phyloP scores from a whole-genome alignment of 2,113 vertebrate species.

The Ginglymostoma cirratum region DNA sequence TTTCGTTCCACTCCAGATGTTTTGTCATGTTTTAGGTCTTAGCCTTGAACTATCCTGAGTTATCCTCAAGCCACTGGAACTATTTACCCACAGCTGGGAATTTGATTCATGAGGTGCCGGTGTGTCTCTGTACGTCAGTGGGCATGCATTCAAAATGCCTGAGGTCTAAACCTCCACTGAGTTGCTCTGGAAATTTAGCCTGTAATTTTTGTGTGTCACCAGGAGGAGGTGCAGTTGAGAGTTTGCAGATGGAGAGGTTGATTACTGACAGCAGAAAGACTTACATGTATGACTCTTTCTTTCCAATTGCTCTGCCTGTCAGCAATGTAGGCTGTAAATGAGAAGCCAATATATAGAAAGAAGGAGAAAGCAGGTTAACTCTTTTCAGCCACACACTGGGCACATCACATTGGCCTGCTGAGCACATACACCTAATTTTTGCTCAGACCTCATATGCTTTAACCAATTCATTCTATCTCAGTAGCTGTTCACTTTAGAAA shows the following conservation, averaged over 20 bases:
- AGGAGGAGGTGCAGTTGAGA: background rate
- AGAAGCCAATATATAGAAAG: background rate
- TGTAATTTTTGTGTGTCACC: background rate
- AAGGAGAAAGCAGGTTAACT: too few species aligned
- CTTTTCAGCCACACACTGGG: too few species aligned
- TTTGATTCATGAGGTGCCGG: background rate
- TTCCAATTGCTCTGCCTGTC: background rate
- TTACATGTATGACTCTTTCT: background rate
- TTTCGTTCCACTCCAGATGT: too few species aligned
- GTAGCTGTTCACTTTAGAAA: background rate
- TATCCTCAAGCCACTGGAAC: too few species aligned
- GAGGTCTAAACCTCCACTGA: background rate
- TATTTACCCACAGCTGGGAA: background rate
- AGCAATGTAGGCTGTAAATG: background rate
- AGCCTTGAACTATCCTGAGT: too few species aligned
- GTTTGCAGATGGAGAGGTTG: background rate
- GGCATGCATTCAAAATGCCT: background rate
- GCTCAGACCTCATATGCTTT: background rate
- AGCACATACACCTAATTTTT: background rate
- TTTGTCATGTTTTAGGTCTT: too few species aligned
- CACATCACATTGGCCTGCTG: too few species aligned
- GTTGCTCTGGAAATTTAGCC: background rate
- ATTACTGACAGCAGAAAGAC: background rate
- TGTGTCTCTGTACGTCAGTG: background rate
- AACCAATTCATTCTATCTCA: background rate